Percentiles rank a stretch among this genome's conserved stretches.
Conservation (phyloP, 2,888 invertebrate genomes). For the Monopis laevigella region DNA sequence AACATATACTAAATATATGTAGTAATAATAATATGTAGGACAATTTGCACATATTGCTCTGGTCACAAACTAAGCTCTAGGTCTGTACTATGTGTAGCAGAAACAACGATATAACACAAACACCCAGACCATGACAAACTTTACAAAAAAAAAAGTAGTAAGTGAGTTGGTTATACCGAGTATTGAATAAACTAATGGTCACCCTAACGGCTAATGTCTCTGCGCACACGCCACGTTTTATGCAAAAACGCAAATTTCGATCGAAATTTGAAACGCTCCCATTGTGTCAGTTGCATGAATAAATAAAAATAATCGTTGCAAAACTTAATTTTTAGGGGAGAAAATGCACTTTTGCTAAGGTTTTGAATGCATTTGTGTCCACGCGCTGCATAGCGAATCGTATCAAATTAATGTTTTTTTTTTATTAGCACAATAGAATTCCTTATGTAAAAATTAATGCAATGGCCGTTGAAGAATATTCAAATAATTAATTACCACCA, state of each 20-base stretch:
- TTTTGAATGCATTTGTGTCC: conserved; percentile 16
- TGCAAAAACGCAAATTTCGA: conserved; percentile 67
- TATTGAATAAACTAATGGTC: conserved; percentile 24
- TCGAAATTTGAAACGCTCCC: conserved; percentile 63
- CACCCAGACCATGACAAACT: too few relatives aligned
- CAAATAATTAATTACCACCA: too few relatives aligned
- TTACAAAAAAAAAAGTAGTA: background rate
- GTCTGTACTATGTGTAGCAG: too few relatives aligned
- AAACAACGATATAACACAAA: too few relatives aligned
- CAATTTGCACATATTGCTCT: too few relatives aligned
- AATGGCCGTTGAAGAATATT: too few relatives aligned
- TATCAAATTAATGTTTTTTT: conserved; percentile 3
- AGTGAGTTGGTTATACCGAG: background rate
- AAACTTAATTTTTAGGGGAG: conserved; percentile 49
- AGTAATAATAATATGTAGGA: too few relatives aligned
- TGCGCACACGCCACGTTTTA: conserved; percentile 60
- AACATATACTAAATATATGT: too few relatives aligned
- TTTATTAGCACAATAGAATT: too few relatives aligned
- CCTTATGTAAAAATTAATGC: too few relatives aligned
- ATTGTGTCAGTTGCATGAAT: conserved; percentile 45
- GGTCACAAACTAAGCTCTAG: too few relatives aligned
- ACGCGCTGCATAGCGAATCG: background rate
- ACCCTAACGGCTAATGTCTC: conserved; percentile 34
- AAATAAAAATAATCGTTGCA: conserved; percentile 59
- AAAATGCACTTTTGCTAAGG: conserved; percentile 35